Conservation (phyloP, 2,888 invertebrate genomes). For the Tubulanus polymorphus region DNA sequence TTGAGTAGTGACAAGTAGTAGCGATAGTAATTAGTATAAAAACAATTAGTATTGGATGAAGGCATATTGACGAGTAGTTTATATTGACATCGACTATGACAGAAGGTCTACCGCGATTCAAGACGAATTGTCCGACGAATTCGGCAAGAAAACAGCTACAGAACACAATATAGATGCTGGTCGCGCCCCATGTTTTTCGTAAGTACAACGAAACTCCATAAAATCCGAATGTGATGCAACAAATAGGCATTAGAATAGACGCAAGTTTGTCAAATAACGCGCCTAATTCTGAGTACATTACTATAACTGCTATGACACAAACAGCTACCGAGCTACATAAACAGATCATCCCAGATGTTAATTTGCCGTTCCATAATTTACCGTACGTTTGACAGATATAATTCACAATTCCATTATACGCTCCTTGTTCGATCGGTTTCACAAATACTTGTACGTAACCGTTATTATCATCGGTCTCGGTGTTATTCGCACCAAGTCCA, state of each 20-base stretch:
- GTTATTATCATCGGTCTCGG: constrained; percentile 64
- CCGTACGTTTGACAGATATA: constrained; percentile 36
- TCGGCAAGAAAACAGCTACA: constrained; percentile 50
- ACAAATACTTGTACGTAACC: constrained; percentile 64
- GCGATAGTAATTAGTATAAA: constrained; percentile 39
- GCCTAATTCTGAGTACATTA: constrained; percentile 42
- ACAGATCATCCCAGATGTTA: too few relatives aligned
- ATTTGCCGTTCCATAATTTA: constrained; percentile 27
- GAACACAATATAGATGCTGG: constrained; percentile 49
- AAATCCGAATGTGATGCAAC: constrained; percentile 46
- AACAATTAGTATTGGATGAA: constrained; percentile 40
- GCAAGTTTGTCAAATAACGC: constrained; percentile 41
- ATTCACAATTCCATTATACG: constrained; percentile 35
- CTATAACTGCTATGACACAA: too few relatives aligned
- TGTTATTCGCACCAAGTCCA: constrained; percentile 39
- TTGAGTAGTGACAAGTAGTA: constrained; percentile 44
- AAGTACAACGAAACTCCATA: constrained; percentile 48
- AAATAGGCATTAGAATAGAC: constrained; percentile 44
- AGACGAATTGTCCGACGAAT: constrained; percentile 37
- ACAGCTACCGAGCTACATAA: constrained; percentile 36
- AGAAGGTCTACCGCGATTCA: not conserved
- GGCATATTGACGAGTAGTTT: constrained; percentile 28
- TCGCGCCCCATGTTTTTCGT: constrained; percentile 47
- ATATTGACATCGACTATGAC: not conserved
- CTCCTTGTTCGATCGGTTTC: constrained; percentile 44